Evolutionary conservation across 1,140 invertebrate species (phyloP).

Genomic region (Cotesia typhae): DNA sequence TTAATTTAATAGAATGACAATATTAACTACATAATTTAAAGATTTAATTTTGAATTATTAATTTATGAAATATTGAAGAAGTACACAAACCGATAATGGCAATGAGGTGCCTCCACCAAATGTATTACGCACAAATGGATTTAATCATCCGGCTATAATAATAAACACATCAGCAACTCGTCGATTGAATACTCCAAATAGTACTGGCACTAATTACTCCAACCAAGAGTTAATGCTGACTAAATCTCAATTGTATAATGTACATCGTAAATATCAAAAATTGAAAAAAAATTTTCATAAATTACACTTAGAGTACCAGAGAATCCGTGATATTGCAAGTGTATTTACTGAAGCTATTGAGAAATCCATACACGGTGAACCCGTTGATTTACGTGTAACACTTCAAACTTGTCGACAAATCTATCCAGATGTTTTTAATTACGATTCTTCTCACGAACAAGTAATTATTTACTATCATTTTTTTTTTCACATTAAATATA

Average conservation of each 20-base stretch:
- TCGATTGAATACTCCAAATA: constrained; percentile 1
- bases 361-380: constrained; percentile 68
- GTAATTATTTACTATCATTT: constrained; percentile 14
- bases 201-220: constrained; percentile 10
- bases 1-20: constrained; percentile 8
- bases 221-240: constrained; percentile 45
- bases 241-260: constrained; percentile 47
- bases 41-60: background rate
- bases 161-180: constrained; percentile 26
- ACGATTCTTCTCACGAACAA: constrained; percentile 46
- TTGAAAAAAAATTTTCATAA: constrained; percentile 59
- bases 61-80: constrained; percentile 37
- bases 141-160: constrained; percentile 33
- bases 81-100: constrained; percentile 49
- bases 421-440: constrained; percentile 65
- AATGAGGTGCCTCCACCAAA: constrained; percentile 34
- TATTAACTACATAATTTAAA: too few relatives aligned
- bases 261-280: constrained; percentile 55
- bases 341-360: constrained; percentile 71
- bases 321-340: constrained; percentile 64
- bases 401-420: constrained; percentile 63
- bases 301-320: constrained; percentile 61
- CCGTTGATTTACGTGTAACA: constrained; percentile 65
- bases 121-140: constrained; percentile 36
- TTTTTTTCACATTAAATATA: constrained; percentile 12